Base-by-base conservation (phyloP, 2,888 invertebrate species). In the Drosophila subsilvestris region DNA sequence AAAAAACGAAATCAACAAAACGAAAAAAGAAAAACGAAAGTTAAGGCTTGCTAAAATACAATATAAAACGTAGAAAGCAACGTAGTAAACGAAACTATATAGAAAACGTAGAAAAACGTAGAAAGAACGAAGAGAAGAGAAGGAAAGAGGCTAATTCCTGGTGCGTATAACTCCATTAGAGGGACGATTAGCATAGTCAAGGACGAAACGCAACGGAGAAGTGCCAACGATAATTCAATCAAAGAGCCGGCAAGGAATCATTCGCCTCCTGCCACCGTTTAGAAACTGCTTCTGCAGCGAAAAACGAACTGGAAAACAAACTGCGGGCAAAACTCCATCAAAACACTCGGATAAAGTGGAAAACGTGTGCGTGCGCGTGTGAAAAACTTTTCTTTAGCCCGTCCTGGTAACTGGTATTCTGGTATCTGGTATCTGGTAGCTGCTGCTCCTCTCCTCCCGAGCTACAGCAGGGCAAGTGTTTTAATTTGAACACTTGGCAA, bases 101-200 rank as follows among this genome's bases (percentile, higher is more conserved):
- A 69, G 53, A 25, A 67, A 56, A 47, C n/a, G 49, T 59, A 70
- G 37, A 25, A 43, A 69, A 73, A 25, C 22, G 20, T 43, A 37
- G 45, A 45, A 62, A 53, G 17, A 51, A 51, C 22, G 56, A 54
- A 25, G 68, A 48, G 53, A 45, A 25, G 55, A 56, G 74, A 75
- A 80, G 57, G 75, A 74, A 68, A 53, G 69, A 63, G 71, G 79
- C 77, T 74, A 79, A 76, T 86, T 79, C 81, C 63, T 76, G 83
- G 89, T 87, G 78, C 89, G 73, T 75, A 88, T 88, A 89, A 89
- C 88, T 89, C 89, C 90, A 89, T 89, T 89, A 80, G 76, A 67
- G 59, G n/a, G 69, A 49, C 75, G 53, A 76, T 87, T 80, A 80
- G 71, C 73, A 58, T 76, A 78, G 56, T 29, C 51, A 37, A 71